Conservation (phyloP, 2,113 vertebrate genomes). For the Dendropsophus ebraccatus region DNA sequence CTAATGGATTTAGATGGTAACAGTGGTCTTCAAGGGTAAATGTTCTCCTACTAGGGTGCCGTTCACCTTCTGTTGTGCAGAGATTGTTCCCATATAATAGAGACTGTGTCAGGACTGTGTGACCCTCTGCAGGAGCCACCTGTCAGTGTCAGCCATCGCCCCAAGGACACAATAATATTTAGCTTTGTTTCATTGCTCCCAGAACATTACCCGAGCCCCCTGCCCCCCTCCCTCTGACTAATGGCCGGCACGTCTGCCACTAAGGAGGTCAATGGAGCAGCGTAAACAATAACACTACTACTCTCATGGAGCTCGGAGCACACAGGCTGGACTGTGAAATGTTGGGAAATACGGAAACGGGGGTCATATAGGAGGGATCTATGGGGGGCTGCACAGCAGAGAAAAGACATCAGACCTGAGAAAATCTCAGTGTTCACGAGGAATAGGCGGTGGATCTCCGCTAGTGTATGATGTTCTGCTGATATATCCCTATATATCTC, state of each 20-base stretch:
- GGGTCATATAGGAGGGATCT: background rate
- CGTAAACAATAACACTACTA: background rate
- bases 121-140: background rate
- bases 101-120: background rate
- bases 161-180: constrained; percentile 30
- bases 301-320: background rate
- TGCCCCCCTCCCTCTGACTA: background rate
- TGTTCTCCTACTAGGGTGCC: too few relatives aligned
- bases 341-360: background rate
- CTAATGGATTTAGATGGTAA: too few relatives aligned
- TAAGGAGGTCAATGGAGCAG: background rate
- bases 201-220: background rate
- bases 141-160: background rate
- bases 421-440: background rate
- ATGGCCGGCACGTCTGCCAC: background rate
- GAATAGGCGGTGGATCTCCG: background rate
- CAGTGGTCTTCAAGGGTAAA: too few relatives aligned
- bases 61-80: background rate
- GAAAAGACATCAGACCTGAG: background rate
- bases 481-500: background rate
- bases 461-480: background rate
- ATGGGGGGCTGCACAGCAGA: background rate
- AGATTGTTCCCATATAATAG: too few relatives aligned
- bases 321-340: background rate
- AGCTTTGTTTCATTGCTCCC: background rate